Evolutionary conservation across 1,140 invertebrate species (phyloP).

Genomic region (Lutraria rhynchaena): DNA sequence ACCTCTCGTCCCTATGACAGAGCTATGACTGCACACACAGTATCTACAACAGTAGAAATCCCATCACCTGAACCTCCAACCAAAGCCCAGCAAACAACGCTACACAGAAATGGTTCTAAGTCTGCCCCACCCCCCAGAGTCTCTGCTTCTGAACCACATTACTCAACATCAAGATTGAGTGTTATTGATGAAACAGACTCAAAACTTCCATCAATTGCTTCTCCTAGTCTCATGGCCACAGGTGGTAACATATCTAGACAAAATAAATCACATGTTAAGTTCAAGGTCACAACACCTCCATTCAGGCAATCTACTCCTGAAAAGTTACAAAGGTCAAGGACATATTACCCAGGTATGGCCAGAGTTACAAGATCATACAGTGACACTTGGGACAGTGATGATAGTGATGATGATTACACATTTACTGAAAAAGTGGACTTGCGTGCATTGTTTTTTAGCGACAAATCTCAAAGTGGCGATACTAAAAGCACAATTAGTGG

Average conservation of each 20-base stretch:
- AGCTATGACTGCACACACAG: slow-evolving; percentile 42
- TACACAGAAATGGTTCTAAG: slow-evolving; percentile 60
- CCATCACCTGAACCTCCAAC: slow-evolving; percentile 37
- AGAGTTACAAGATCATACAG: slow-evolving; percentile 39
- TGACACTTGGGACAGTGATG: slow-evolving; percentile 55
- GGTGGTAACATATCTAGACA: slow-evolving; percentile 23
- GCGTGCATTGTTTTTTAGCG: slow-evolving; percentile 69
- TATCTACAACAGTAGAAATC: slow-evolving; percentile 43
- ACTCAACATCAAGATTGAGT: slow-evolving; percentile 25
- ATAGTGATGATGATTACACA: slow-evolving; percentile 65
- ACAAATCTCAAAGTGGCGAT: slow-evolving; percentile 57
- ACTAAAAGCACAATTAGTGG: slow-evolving; percentile 41
- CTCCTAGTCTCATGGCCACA: background rate
- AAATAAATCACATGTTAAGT: slow-evolving; percentile 67
- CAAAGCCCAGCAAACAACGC: slow-evolving; percentile 2
- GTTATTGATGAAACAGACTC: slow-evolving; percentile 48
- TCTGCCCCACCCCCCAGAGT: slow-evolving; percentile 65
- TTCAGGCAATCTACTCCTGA: slow-evolving; percentile 36
- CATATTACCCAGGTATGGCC: slow-evolving; percentile 61
- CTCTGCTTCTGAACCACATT: slow-evolving; percentile 38
- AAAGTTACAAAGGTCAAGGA: slow-evolving; percentile 45
- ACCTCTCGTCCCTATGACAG: slow-evolving; percentile 40
- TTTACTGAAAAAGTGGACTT: slow-evolving; percentile 69
- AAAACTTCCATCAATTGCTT: slow-evolving; percentile 17
- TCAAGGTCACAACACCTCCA: slow-evolving; percentile 42